These are phyloP conservation scores for Psilanteris sp. DNA, from an alignment of 1,140 invertebrate genomes.

Conservation along the genomic window DNA sequence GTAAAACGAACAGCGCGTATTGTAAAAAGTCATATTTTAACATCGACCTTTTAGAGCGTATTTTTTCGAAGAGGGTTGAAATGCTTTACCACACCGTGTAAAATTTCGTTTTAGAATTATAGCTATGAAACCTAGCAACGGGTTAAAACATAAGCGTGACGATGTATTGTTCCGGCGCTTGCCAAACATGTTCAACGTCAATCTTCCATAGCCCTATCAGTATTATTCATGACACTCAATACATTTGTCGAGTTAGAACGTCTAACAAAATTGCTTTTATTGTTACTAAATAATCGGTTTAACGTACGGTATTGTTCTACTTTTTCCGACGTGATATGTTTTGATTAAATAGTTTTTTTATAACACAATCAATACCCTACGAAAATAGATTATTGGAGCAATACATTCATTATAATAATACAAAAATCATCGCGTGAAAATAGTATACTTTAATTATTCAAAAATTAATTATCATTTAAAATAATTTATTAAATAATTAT, in stretches of 20 bases:
- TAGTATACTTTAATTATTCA: too few relatives aligned
- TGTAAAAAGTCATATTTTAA: too few relatives aligned
- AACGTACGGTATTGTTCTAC: slow-evolving; percentile 2
- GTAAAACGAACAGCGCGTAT: too few relatives aligned
- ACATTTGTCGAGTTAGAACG: slow-evolving; percentile 47
- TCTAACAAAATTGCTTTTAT: slow-evolving; percentile 47
- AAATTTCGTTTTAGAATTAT: slow-evolving; percentile 31
- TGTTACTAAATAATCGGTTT: slow-evolving; percentile 42
- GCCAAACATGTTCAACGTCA: slow-evolving; percentile 49
- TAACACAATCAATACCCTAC: too few relatives aligned
- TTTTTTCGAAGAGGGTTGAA: slow-evolving; percentile 3
- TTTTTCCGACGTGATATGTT: too few relatives aligned
- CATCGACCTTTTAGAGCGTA: too few relatives aligned
- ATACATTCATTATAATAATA: too few relatives aligned
- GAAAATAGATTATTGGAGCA: too few relatives aligned
- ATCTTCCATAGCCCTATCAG: slow-evolving; percentile 37
- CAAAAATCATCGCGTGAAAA: too few relatives aligned
- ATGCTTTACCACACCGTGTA: slow-evolving; percentile 15
- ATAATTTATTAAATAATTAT: too few relatives aligned
- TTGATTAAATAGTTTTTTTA: too few relatives aligned
- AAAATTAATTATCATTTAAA: too few relatives aligned
- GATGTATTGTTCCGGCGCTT: slow-evolving; percentile 48
- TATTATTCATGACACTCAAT: slow-evolving; percentile 55
- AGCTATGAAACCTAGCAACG: slow-evolving; percentile 38
- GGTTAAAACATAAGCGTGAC: slow-evolving; percentile 58